A percentile compares a stretch with the other conserved stretches of the same genome.
These are phyloP conservation scores for Oedothorax gibbosus DNA, from an alignment of 1,140 invertebrate genomes.

Conservation along the genomic window DNA sequence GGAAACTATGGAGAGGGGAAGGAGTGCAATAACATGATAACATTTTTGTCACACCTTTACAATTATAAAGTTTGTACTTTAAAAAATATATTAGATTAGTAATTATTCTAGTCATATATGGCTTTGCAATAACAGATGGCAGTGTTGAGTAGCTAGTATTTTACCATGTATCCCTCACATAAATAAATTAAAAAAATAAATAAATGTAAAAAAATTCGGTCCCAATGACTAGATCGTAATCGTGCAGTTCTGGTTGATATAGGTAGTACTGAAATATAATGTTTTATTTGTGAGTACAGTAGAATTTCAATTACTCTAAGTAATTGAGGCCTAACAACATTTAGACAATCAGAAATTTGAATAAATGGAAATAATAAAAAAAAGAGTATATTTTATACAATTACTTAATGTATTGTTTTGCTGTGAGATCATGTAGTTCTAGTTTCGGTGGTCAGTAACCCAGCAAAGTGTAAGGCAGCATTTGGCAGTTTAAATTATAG, in stretches of 20 bases:
- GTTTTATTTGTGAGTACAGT: not conserved
- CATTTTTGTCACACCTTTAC: conserved; percentile 85
- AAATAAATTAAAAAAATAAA: no score
- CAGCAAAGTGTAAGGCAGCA: no score
- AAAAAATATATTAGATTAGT: not conserved
- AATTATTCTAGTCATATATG: not conserved
- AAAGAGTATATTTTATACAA: no score
- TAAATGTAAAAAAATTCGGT: no score
- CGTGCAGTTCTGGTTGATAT: not conserved
- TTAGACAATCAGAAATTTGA: not conserved
- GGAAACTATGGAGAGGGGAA: conserved; percentile 79
- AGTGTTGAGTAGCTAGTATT: not conserved
- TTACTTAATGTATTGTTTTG: no score
- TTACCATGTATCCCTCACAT: not conserved
- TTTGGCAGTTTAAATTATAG: no score
- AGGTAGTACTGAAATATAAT: not conserved
- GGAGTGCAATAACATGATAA: conserved; percentile 84
- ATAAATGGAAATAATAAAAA: no score
- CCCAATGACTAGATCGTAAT: not conserved
- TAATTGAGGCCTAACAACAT: not conserved
- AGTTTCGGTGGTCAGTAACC: no score
- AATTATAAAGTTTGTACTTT: conserved; percentile 83
- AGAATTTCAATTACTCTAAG: not conserved
- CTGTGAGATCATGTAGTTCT: no score
- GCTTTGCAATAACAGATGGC: not conserved